Conservation (phyloP, 1,140 invertebrate genomes). For the Aethina tumida region DNA sequence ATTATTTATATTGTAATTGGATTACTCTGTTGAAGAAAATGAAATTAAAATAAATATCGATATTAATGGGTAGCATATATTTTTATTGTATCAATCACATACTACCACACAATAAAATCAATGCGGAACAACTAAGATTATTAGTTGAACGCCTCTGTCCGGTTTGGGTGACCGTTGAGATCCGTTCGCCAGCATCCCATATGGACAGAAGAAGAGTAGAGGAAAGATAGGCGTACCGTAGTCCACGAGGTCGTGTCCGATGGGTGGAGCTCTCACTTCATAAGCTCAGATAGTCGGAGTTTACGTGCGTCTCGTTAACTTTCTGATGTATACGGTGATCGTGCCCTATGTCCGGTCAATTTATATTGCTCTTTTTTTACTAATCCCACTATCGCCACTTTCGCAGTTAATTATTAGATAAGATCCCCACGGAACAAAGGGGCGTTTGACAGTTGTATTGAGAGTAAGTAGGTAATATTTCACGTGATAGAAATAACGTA, state of each 20-base stretch:
- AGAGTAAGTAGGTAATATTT: no score
- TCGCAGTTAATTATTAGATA: background rate
- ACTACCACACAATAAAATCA: no score
- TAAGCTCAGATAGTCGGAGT: constrained; percentile 23
- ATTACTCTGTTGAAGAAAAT: no score
- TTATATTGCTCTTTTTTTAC: constrained; percentile 9
- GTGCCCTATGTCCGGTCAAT: constrained; percentile 21
- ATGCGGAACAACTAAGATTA: no score
- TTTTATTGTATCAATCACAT: no score
- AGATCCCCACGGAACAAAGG: background rate
- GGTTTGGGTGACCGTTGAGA: constrained; percentile 5
- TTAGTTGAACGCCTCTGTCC: no score
- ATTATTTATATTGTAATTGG: no score
- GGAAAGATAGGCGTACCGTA: constrained; percentile 21
- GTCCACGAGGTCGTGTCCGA: constrained; percentile 24
- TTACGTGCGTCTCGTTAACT: constrained; percentile 35
- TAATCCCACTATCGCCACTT: constrained; percentile 7
- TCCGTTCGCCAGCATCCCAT: constrained; percentile 26
- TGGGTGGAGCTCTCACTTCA: constrained; percentile 31
- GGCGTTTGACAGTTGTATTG: background rate
- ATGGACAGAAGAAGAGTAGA: constrained; percentile 26
- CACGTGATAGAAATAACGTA: no score
- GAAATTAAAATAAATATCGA: no score
- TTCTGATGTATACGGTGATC: constrained; percentile 31
- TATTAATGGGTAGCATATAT: no score